Conservation (phyloP, 1,140 invertebrate genomes). For the Drosophila nigromelanica region DNA sequence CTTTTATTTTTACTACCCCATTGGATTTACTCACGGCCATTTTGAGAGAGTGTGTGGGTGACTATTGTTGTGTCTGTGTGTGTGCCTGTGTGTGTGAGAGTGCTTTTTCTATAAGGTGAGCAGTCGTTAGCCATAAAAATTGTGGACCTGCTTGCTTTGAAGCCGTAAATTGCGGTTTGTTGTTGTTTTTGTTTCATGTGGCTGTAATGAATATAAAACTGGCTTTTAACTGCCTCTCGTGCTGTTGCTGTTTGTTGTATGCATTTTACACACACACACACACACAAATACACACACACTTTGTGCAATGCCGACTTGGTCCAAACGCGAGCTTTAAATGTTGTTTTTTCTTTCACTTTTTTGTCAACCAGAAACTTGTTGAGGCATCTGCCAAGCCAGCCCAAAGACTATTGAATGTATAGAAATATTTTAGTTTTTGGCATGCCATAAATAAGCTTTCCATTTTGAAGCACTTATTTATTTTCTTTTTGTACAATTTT, state of each 20-base stretch:
- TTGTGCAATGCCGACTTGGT: constrained; percentile 34
- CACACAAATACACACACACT: background rate
- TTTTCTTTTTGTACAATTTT: too few relatives aligned
- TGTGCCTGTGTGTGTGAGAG: constrained; percentile 15
- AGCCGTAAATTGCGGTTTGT: constrained; percentile 69
- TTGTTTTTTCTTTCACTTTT: constrained; percentile 15
- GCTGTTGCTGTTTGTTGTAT: constrained; percentile 37
- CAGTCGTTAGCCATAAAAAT: constrained; percentile 55
- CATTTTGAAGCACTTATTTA: too few relatives aligned
- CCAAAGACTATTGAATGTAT: constrained; percentile 7
- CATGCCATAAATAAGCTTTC: too few relatives aligned
- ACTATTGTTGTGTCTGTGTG: constrained; percentile 13
- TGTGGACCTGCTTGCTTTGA: constrained; percentile 44
- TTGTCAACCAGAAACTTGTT: constrained; percentile 61
- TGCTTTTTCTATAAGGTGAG: constrained; percentile 40
- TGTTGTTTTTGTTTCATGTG: constrained; percentile 37
- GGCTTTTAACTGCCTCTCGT: constrained; percentile 65
- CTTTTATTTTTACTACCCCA: constrained; percentile 5
- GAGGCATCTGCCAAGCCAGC: constrained; percentile 57
- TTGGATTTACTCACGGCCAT: constrained; percentile 31
- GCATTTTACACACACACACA: constrained; percentile 30
- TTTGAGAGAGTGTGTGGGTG: constrained; percentile 18
- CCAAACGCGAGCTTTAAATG: constrained; percentile 17
- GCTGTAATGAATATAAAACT: constrained; percentile 73
- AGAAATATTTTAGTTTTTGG: constrained; percentile 36